Evolutionary conservation across 2,888 invertebrate species (phyloP).

Genomic region (Seira musarum): DNA sequence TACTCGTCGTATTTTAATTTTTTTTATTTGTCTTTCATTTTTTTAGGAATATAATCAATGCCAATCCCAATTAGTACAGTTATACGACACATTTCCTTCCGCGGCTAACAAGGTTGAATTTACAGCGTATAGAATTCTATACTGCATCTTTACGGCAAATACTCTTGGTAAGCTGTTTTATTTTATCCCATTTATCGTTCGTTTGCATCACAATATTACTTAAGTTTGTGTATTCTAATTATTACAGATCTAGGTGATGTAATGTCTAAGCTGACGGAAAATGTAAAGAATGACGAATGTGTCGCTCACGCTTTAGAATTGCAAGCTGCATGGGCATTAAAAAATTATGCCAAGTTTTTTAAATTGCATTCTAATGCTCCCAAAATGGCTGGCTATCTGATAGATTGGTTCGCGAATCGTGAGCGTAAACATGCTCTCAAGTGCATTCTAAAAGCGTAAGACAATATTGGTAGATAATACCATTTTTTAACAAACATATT

Average conservation of each 20-base stretch:
- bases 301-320: conserved; percentile 90
- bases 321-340: conserved; percentile 93
- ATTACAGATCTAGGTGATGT: conserved; percentile 91
- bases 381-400: conserved; percentile 95
- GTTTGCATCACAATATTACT: too few species aligned
- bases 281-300: conserved; percentile 86
- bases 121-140: conserved; percentile 95
- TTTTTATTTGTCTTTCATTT: too few species aligned
- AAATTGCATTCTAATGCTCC: conserved; percentile 90
- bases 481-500: neutral
- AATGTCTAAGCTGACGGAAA: conserved; percentile 83
- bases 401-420: conserved; percentile 98
- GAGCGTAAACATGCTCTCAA: conserved; percentile 94
- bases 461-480: conserved; percentile 71
- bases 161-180: conserved; percentile 89
- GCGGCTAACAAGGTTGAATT: conserved; percentile 87
- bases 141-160: conserved; percentile 98
- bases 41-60: conserved; percentile 99
- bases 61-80: conserved; percentile 96
- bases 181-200: too few species aligned
- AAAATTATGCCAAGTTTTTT: conserved; percentile 95
- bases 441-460: conserved; percentile 97
- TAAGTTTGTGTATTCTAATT: too few species aligned
- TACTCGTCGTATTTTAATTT: too few species aligned
- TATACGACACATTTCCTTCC: conserved; percentile 80